These are phyloP conservation scores for Acheta domesticus DNA, from an alignment of 2,888 invertebrate species.

Conservation along the genomic window DNA sequence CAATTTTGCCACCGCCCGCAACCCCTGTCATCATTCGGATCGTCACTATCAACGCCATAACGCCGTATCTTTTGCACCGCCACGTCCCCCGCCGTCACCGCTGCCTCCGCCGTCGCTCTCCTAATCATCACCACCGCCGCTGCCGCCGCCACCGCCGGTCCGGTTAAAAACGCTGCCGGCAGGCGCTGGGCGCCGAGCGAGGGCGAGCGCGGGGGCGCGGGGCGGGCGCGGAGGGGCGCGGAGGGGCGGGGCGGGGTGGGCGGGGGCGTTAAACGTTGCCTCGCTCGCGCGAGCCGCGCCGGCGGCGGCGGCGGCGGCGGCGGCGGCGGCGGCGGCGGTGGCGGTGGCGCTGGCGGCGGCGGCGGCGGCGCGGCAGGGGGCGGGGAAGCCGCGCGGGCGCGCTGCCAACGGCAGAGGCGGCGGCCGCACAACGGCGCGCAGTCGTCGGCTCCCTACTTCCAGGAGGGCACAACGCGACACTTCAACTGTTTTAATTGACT, in stretches of 20 bases:
- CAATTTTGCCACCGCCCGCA: too few relatives aligned
- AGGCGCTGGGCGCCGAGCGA: not conserved
- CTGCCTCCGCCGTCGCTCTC: not conserved
- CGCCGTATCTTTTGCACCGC: not conserved
- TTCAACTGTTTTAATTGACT: too few relatives aligned
- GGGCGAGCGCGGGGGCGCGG: not conserved
- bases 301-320: not conserved
- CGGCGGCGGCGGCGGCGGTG: not conserved
- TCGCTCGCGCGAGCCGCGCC: not conserved
- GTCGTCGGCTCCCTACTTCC: too few relatives aligned
- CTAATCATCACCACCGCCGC: not conserved
- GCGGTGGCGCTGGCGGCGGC: too few relatives aligned
- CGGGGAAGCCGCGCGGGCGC: not conserved
- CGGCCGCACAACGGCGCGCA: not conserved
- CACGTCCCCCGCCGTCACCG: not conserved
- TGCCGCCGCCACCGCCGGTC: not conserved
- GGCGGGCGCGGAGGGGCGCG: not conserved
- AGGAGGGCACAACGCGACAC: too few relatives aligned
- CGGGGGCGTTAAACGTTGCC: not conserved
- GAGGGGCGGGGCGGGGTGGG: not conserved
- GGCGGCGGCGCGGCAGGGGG: not conserved
- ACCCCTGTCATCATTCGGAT: too few relatives aligned
- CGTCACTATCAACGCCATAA: too few relatives aligned
- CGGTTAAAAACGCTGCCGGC: not conserved
- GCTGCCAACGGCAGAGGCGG: slow-evolving; percentile 2